phyloP scores from a whole-genome alignment of 2,797 vertebrate genomes.

The Crenuchus spilurus region DNA sequence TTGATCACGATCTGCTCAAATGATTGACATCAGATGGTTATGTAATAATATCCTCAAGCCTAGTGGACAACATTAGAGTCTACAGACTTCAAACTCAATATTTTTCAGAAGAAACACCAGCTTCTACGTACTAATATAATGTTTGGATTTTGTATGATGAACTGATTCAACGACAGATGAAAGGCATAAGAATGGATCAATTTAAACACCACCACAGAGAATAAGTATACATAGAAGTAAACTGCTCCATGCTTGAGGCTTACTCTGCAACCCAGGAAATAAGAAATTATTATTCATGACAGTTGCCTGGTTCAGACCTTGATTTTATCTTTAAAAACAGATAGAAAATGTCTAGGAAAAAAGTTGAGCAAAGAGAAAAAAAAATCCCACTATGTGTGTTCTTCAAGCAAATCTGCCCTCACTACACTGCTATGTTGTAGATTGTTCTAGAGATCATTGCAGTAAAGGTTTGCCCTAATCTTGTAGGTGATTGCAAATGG shows the following conservation, averaged over 20 bases:
- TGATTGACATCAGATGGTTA: no score
- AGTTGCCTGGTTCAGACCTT: not conserved
- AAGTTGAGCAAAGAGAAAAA: not conserved
- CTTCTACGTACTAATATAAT: not conserved
- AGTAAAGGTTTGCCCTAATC: not conserved
- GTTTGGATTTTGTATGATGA: not conserved
- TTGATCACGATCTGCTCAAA: no score
- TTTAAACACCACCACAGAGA: not conserved
- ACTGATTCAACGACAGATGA: constrained; percentile 8
- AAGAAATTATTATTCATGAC: not conserved
- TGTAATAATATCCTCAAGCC: no score
- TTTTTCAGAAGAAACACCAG: not conserved
- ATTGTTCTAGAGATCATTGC: not conserved
- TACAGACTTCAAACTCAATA: no score
- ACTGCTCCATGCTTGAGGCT: not conserved
- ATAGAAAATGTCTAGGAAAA: not conserved
- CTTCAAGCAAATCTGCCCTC: not conserved
- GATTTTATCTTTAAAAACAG: constrained; percentile 11
- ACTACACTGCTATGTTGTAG: not conserved
- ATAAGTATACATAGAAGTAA: not conserved
- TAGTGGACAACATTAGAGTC: no score
- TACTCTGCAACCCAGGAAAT: not conserved
- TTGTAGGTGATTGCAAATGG: not conserved
- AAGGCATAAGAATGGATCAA: not conserved
- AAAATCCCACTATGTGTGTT: not conserved